A percentile compares a stretch with the other conserved stretches of the same genome.
phyloP scores from a whole-genome alignment of 2,113 vertebrate species.

The Petrocephalus microphthalmus region DNA sequence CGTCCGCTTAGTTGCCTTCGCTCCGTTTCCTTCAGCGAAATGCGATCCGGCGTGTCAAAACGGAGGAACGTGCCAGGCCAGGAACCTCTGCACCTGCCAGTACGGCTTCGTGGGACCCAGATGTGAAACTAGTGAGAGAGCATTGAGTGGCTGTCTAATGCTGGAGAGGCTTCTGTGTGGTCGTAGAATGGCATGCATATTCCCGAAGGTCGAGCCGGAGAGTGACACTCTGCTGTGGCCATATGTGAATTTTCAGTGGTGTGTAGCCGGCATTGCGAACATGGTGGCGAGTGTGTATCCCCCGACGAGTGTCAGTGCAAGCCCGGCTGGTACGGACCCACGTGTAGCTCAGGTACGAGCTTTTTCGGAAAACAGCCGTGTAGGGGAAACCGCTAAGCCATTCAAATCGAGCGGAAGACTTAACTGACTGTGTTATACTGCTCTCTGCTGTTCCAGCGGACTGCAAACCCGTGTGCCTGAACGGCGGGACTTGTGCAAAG shows the following conservation, averaged over 20 bases:
- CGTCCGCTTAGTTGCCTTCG: not conserved
- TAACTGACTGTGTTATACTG: not conserved
- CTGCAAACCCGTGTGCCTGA: constrained; percentile 80
- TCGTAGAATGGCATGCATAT: not conserved
- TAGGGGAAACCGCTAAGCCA: not conserved
- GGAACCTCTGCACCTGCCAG: constrained; percentile 79
- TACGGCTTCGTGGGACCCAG: constrained; percentile 83
- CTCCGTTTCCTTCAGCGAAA: constrained; percentile 49
- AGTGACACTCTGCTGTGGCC: not conserved
- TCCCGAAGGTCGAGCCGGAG: not conserved
- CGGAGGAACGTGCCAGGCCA: constrained; percentile 71
- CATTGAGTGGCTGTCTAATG: not conserved
- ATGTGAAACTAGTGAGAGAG: constrained; percentile 80
- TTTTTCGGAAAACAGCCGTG: not conserved
- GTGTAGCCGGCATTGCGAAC: constrained; percentile 87
- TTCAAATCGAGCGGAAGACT: not conserved
- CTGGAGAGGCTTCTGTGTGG: not conserved
- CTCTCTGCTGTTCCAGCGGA: constrained; percentile 54
- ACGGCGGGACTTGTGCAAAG: constrained; percentile 77
- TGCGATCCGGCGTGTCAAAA: constrained; percentile 75
- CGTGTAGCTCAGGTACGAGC: constrained; percentile 73
- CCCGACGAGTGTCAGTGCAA: constrained; percentile 77
- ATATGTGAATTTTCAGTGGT: constrained; percentile 65
- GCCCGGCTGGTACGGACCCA: constrained; percentile 77
- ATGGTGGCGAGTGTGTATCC: constrained; percentile 73